Evolutionary conservation across 2,113 vertebrate genomes (phyloP).

Genomic region (Corapipo altera): DNA sequence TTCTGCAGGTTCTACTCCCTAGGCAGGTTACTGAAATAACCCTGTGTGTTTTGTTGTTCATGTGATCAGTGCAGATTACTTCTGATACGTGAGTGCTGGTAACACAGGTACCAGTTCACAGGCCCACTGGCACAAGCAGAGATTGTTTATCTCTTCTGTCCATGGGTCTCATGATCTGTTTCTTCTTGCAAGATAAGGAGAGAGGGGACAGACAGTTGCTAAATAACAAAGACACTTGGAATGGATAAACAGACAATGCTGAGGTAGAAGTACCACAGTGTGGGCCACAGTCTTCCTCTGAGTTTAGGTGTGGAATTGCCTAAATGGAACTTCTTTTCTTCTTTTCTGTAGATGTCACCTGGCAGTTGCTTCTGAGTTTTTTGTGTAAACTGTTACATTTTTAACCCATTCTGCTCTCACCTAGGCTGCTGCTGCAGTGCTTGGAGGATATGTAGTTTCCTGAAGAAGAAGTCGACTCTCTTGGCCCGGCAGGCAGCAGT

Average conservation of each 20-base stretch:
- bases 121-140: not conserved
- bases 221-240: not conserved
- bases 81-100: not conserved
- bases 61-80: not conserved
- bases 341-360: not conserved
- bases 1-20: not conserved
- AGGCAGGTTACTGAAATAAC: not conserved
- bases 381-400: not conserved
- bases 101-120: not conserved
- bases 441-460: constrained; percentile 11
- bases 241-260: not conserved
- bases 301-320: not conserved
- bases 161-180: not conserved
- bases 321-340: not conserved
- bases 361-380: not conserved
- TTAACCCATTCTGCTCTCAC: not conserved
- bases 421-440: constrained; percentile 7
- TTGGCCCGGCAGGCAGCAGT: not conserved
- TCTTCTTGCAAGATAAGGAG: not conserved
- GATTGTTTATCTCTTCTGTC: not conserved
- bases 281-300: not conserved
- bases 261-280: not conserved
- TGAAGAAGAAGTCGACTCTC: not conserved
- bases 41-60: not conserved
- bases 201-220: not conserved